Evolutionary conservation across 2,113 vertebrate genomes (phyloP).

Genomic region (Marmota monax): DNA sequence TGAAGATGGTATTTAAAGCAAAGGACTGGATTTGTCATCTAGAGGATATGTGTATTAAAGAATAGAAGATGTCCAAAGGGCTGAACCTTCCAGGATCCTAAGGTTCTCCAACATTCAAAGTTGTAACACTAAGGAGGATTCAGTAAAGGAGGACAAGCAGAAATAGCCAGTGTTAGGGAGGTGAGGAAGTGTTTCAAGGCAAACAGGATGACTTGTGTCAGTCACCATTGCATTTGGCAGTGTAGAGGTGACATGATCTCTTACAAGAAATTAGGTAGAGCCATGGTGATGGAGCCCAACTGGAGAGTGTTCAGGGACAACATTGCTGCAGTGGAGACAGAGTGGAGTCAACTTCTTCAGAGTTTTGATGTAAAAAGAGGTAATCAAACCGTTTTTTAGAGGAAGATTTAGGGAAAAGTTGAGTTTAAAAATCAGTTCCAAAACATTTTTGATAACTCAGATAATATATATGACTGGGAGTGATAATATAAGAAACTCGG

Average conservation of each 20-base stretch:
- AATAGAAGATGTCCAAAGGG: neutral
- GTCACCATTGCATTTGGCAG: neutral
- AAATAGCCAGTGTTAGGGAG: neutral
- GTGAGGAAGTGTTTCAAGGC: neutral
- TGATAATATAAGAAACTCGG: slow-evolving; percentile 56
- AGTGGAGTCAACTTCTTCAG: neutral
- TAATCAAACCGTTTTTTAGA: neutral
- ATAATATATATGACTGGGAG: neutral
- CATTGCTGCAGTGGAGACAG: neutral
- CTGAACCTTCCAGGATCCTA: too few relatives aligned
- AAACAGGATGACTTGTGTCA: neutral
- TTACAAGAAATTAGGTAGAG: neutral
- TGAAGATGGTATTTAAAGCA: neutral
- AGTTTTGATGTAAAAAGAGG: neutral
- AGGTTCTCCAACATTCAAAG: neutral
- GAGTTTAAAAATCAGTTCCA: slow-evolving; percentile 40
- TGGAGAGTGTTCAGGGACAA: neutral
- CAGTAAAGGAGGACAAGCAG: neutral
- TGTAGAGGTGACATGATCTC: neutral
- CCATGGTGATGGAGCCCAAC: neutral
- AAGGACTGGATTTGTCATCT: neutral
- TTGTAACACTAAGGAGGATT: neutral
- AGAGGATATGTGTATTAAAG: neutral
- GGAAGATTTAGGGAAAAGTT: neutral
- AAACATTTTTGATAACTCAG: slow-evolving; percentile 9